Conservation (phyloP, 2,888 invertebrate genomes). For the Calliscelio sp. region DNA sequence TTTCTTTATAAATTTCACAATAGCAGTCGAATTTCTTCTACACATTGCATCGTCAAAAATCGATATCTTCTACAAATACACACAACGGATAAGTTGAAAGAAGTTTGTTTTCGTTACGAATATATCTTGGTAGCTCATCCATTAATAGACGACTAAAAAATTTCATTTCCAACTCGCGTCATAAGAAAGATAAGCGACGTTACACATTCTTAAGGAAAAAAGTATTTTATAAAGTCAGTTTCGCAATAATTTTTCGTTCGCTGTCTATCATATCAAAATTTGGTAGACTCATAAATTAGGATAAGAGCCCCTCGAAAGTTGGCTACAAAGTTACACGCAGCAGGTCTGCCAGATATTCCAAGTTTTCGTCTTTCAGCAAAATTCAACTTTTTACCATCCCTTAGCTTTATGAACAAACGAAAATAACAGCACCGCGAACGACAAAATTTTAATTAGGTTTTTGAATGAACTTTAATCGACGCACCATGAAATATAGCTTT, state of each 20-base stretch:
- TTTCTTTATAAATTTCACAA: conserved; percentile 42
- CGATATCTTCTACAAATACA: conserved; percentile 24
- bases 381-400: conserved; percentile 53
- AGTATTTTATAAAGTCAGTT: conserved; percentile 43
- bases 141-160: conserved; percentile 34
- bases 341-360: conserved; percentile 43
- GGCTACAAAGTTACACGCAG: conserved; percentile 52
- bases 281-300: conserved; percentile 62
- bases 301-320: conserved; percentile 62
- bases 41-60: conserved; percentile 24
- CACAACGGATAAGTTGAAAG: conserved; percentile 3
- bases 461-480: conserved; percentile 60
- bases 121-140: background rate
- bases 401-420: conserved; percentile 45
- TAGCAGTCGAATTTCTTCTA: conserved; percentile 37
- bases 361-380: conserved; percentile 53
- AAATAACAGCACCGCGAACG: conserved; percentile 20
- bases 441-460: conserved; percentile 65
- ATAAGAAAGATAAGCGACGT: conserved; percentile 26
- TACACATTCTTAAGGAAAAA: conserved; percentile 28
- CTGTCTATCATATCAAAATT: conserved; percentile 64
- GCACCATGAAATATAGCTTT: conserved; percentile 48
- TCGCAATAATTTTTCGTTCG: conserved; percentile 58
- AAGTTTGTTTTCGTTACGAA: conserved; percentile 31
- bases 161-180: conserved; percentile 28